A percentile compares a stretch with the other conserved stretches of the same genome.
These are phyloP conservation scores for Cyprinodon brontotheroides DNA, from an alignment of 2,113 vertebrate species.

Conservation along the genomic window DNA sequence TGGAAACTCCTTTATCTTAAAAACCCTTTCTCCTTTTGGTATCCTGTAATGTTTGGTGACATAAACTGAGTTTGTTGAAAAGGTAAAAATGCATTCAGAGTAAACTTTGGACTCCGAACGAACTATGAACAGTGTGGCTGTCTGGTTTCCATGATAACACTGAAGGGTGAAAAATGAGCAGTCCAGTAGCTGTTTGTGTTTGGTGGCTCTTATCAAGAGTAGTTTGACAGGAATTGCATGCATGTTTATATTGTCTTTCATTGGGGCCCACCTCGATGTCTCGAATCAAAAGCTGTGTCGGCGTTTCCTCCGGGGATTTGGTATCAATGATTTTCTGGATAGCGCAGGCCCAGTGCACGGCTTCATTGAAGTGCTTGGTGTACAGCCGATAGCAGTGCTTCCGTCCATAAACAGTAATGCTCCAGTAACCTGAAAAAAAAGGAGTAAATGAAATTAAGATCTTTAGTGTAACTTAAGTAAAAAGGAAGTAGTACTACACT, in stretches of 20 bases:
- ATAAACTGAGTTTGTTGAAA: conserved; percentile 49
- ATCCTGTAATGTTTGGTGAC: conserved; percentile 19
- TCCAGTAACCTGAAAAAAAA: conserved; percentile 87
- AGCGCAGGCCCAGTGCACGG: conserved; percentile 90
- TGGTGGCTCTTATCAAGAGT: conserved; percentile 33
- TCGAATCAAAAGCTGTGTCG: conserved; percentile 92
- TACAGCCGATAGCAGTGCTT: conserved; percentile 91
- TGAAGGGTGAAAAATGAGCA: conserved; percentile 1
- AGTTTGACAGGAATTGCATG: conserved; percentile 14
- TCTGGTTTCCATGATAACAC: conserved; percentile 52
- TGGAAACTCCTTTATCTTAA: conserved; percentile 26
- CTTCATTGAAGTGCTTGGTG: conserved; percentile 92
- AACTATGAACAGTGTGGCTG: conserved; percentile 12
- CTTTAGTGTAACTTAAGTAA: conserved; percentile 4
- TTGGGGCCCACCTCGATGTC: conserved; percentile 87
- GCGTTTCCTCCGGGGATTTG: conserved; percentile 92
- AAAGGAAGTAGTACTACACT: conserved; percentile 10
- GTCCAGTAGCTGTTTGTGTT: conserved; percentile 20
- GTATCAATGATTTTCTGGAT: conserved; percentile 92
- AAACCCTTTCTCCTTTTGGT: conserved; percentile 13
- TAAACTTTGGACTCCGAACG: conserved; percentile 64
- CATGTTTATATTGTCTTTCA: background rate
- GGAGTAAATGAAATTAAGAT: background rate
- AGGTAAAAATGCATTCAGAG: conserved; percentile 27
- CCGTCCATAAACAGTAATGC: conserved; percentile 90